phyloP scores from a whole-genome alignment of 2,888 invertebrate species.

The Epinotia ramella region DNA sequence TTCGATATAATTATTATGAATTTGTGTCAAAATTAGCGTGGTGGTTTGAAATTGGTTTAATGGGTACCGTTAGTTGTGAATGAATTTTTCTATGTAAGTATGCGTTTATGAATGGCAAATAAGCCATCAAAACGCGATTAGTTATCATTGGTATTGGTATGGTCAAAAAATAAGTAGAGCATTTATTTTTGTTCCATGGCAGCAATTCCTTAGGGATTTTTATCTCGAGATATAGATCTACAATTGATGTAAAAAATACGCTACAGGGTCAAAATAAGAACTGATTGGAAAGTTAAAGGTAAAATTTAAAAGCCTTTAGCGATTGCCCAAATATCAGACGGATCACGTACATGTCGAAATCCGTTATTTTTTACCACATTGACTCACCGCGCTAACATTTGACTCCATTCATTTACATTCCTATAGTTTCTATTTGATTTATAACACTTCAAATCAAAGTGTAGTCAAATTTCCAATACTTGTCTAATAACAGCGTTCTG shows the following conservation, averaged over 20 bases:
- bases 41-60: constrained; percentile 56
- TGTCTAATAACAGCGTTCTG: constrained; percentile 50
- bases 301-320: constrained; percentile 3
- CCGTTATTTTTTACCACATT: constrained; percentile 54
- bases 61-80: constrained; percentile 64
- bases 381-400: constrained; percentile 37
- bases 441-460: constrained; percentile 45
- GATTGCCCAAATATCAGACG: constrained; percentile 11
- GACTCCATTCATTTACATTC: constrained; percentile 43
- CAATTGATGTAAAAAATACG: not conserved
- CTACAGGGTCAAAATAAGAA: not conserved
- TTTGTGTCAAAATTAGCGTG: constrained; percentile 65
- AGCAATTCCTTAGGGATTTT: not conserved
- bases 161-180: constrained; percentile 2
- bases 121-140: constrained; percentile 22
- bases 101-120: constrained; percentile 37
- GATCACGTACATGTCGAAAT: constrained; percentile 56
- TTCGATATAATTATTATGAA: constrained; percentile 58
- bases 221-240: not conserved
- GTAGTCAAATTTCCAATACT: constrained; percentile 49
- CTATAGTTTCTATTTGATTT: constrained; percentile 46
- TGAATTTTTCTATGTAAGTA: constrained; percentile 54
- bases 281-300: not conserved
- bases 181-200: not conserved
- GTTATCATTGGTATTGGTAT: not conserved